These are phyloP conservation scores for Poicephalus gulielmi DNA, from an alignment of 2,113 vertebrate genomes.

Conservation along the genomic window DNA sequence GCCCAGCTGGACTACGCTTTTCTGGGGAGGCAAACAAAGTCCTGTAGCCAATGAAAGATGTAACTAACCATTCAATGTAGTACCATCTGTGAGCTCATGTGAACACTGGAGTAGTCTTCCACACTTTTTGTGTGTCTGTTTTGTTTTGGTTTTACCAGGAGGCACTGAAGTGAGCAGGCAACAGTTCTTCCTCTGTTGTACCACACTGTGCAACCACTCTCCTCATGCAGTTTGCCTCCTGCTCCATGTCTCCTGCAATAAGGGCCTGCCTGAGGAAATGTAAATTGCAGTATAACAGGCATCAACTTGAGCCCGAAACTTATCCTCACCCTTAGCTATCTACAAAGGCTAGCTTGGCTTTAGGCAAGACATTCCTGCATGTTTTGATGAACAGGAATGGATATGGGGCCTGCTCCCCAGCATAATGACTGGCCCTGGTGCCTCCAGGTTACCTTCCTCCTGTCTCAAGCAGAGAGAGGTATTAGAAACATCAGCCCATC, in stretches of 20 bases:
- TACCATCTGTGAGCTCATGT: background rate
- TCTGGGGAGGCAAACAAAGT: background rate
- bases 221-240: background rate
- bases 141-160: background rate
- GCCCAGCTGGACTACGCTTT: background rate
- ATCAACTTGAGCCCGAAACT: background rate
- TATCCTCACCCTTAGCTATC: background rate
- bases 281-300: background rate
- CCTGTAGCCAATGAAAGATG: background rate
- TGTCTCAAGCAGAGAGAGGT: background rate
- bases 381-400: background rate
- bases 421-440: background rate
- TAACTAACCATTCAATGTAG: background rate
- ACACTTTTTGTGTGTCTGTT: background rate
- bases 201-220: background rate
- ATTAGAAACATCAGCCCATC: fast-evolving
- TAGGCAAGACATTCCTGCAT: background rate
- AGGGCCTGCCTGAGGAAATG: background rate
- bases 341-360: background rate
- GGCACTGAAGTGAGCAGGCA: background rate
- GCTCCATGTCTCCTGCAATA: background rate
- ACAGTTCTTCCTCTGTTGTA: background rate
- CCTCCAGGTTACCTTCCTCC: background rate
- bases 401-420: fast-evolving
- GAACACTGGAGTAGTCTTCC: background rate